Conservation (phyloP, 2,888 invertebrate species). For the Lasioglossum villosulum region DNA sequence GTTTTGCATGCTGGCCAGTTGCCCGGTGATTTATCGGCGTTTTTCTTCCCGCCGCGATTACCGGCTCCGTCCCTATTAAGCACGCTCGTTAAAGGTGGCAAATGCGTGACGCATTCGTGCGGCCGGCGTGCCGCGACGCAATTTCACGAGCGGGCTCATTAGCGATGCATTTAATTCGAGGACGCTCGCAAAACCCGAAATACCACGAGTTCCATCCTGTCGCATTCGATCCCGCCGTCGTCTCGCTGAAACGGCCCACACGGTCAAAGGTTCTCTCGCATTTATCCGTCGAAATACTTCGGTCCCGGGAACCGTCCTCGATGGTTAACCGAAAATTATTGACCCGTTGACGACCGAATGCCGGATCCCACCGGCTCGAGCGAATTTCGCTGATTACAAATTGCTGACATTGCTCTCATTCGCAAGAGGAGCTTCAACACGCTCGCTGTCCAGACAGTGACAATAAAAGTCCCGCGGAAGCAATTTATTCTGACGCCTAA, state of each 20-base stretch:
- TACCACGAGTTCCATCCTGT: constrained; percentile 41
- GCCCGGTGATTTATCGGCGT: constrained; percentile 59
- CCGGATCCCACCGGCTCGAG: background rate
- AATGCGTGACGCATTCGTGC: constrained; percentile 69
- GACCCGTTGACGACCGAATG: background rate
- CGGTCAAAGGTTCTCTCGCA: background rate
- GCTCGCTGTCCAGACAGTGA: background rate
- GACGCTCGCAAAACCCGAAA: constrained; percentile 56
- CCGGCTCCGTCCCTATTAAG: constrained; percentile 63
- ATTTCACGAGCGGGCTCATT: constrained; percentile 73
- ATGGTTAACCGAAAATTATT: constrained; percentile 14
- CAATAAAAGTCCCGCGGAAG: background rate
- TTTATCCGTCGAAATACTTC: constrained; percentile 14
- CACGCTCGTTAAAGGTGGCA: constrained; percentile 70
- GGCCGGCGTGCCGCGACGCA: constrained; percentile 65
- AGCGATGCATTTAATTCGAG: constrained; percentile 75
- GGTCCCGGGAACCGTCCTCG: background rate
- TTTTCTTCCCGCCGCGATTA: constrained; percentile 51
- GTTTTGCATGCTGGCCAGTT: constrained; percentile 1
- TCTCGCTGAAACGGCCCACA: constrained; percentile 9
- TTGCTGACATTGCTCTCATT: background rate
- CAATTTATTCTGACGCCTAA: background rate
- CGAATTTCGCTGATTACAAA: background rate
- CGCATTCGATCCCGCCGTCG: constrained; percentile 9
- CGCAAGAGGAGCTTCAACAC: background rate